Percentiles rank a stretch among this genome's conserved stretches.
phyloP scores from a whole-genome alignment of 2,888 invertebrate genomes.

The Agrypnus murinus region DNA sequence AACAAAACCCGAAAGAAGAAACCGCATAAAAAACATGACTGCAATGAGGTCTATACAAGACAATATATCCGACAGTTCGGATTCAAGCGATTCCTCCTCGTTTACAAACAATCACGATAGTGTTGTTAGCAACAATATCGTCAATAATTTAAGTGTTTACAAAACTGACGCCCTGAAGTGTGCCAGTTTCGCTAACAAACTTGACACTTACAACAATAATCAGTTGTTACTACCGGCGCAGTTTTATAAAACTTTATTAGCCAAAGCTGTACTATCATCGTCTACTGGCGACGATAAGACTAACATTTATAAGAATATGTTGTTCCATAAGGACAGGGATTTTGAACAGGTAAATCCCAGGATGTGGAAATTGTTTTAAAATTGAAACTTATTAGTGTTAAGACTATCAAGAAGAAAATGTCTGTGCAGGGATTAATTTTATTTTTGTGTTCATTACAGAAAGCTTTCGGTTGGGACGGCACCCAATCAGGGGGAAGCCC shows the following conservation, averaged over 20 bases:
- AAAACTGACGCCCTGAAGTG: conserved; percentile 65
- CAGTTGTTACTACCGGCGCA: conserved; percentile 80
- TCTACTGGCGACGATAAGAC: conserved; percentile 69
- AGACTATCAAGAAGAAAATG: too few species aligned
- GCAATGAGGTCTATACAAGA: conserved; percentile 61
- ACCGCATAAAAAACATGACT: conserved; percentile 31
- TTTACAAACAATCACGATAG: conserved; percentile 61
- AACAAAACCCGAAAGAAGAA: too few species aligned
- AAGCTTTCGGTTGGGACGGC: conserved; percentile 72
- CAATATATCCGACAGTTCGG: conserved; percentile 66
- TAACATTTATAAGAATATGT: conserved; percentile 70
- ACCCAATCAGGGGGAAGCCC: conserved; percentile 73
- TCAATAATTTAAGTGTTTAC: conserved; percentile 52
- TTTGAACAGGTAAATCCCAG: conserved; percentile 68
- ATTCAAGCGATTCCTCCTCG: conserved; percentile 68
- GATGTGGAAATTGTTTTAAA: neutral
- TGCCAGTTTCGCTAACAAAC: conserved; percentile 69
- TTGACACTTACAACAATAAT: conserved; percentile 70
- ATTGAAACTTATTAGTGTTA: too few species aligned
- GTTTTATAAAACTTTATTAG: conserved; percentile 85
- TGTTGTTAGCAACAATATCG: conserved; percentile 46
- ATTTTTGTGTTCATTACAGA: conserved; percentile 72
- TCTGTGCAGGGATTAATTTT: neutral
- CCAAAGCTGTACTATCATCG: conserved; percentile 79
- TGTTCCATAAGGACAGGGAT: conserved; percentile 68